Evolutionary conservation across 2,113 vertebrate genomes (phyloP).

Genomic region (Anhinga rufa): DNA sequence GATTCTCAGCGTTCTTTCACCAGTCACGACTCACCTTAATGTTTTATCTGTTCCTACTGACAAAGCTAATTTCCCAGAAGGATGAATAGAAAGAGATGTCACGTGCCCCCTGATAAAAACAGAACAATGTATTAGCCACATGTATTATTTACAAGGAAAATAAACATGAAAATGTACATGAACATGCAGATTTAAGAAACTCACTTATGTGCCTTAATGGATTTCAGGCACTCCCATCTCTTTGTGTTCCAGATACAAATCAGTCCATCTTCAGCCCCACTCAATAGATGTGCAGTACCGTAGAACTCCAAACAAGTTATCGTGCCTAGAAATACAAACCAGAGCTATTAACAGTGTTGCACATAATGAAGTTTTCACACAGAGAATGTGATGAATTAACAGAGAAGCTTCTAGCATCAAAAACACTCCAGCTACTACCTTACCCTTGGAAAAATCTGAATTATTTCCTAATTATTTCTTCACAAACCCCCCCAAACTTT

Average conservation of each 20-base stretch:
- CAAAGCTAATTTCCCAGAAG: slow-evolving; percentile 92
- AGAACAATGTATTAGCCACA: not conserved
- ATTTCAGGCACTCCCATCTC: slow-evolving; percentile 94
- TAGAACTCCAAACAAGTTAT: slow-evolving; percentile 93
- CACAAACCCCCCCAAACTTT: rapidly evolving
- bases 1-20: not conserved
- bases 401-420: not conserved
- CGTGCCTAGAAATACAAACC: slow-evolving; percentile 73
- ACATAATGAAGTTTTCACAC: not conserved
- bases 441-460: not conserved
- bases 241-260: slow-evolving; percentile 93
- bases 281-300: slow-evolving; percentile 85
- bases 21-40: slow-evolving; percentile 76
- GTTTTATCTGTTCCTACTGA: slow-evolving; percentile 95
- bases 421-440: not conserved
- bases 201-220: slow-evolving; percentile 93
- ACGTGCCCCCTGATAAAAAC: slow-evolving; percentile 83
- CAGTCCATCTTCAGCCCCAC: slow-evolving; percentile 91
- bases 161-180: rapidly evolving
- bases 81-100: slow-evolving; percentile 90
- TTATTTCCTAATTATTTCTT: not conserved
- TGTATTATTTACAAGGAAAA: not conserved
- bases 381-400: not conserved
- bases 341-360: not conserved
- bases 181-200: slow-evolving; percentile 19